These are phyloP conservation scores for Wiebesia pumilae DNA, from an alignment of 1,140 invertebrate species.

Conservation along the genomic window DNA sequence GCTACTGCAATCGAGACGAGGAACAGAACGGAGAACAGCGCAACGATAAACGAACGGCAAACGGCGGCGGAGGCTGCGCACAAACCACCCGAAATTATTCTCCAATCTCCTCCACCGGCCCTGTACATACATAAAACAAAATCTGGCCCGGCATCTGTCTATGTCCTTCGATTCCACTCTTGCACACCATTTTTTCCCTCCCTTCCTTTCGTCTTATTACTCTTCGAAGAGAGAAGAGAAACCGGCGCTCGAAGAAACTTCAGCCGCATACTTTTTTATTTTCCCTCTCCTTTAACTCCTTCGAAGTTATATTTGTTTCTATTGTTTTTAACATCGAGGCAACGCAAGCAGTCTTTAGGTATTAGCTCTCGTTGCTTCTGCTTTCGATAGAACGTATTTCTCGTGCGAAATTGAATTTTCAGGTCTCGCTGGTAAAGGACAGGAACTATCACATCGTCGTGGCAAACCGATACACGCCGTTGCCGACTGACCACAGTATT, in stretches of 20 bases:
- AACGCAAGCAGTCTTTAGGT: not conserved
- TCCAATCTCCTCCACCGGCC: not conserved
- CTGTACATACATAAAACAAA: not conserved
- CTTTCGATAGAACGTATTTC: not conserved
- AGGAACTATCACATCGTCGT: not conserved
- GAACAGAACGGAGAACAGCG: not conserved
- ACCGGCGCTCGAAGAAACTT: not conserved
- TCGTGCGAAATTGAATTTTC: not conserved
- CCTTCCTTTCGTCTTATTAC: not conserved
- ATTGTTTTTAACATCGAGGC: not conserved
- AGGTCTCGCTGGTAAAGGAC: not conserved
- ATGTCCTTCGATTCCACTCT: not conserved
- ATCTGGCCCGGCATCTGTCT: not conserved
- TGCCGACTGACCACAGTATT: not conserved
- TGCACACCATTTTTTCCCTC: not conserved
- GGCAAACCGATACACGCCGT: not conserved
- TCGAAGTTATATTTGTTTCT: not conserved
- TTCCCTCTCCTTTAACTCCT: not conserved
- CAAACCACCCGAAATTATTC: conserved; percentile 12
- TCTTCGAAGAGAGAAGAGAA: not conserved
- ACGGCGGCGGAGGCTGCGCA: conserved; percentile 30
- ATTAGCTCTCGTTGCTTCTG: not conserved
- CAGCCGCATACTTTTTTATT: not conserved
- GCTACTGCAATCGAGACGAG: not conserved
- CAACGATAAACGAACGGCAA: not conserved